phyloP scores from a whole-genome alignment of 2,797 vertebrate species.

The Anas bernieri region DNA sequence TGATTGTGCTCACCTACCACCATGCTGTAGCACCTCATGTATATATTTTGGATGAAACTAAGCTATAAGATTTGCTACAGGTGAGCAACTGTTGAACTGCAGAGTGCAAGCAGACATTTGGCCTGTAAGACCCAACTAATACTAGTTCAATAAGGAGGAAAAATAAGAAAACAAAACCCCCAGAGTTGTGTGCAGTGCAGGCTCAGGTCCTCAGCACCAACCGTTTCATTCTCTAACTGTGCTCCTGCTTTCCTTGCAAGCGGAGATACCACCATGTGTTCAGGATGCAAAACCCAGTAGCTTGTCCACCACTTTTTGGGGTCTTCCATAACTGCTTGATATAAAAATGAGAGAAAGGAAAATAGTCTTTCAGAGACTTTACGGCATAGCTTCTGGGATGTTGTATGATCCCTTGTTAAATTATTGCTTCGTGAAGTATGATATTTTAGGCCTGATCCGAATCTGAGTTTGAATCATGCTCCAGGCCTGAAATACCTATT shows the following conservation, averaged over 20 bases:
- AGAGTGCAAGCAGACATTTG: not conserved
- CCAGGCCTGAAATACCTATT: not conserved
- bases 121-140: not conserved
- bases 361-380: not conserved
- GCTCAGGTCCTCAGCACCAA: not conserved
- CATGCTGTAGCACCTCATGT: not conserved
- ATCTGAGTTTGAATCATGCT: not conserved
- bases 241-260: not conserved
- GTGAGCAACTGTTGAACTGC: not conserved
- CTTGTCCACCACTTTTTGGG: not conserved
- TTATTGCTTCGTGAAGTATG: not conserved
- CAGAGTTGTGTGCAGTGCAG: not conserved
- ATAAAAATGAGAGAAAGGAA: not conserved
- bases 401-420: not conserved
- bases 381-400: not conserved
- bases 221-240: rapidly evolving
- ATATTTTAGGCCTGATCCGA: not conserved
- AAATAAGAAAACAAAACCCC: not conserved
- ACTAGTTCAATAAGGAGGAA: not conserved
- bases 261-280: rapidly evolving
- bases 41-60: not conserved
- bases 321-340: not conserved
- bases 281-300: not conserved
- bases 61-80: not conserved
- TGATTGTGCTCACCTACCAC: not conserved